Base-by-base conservation (phyloP, 2,113 vertebrate species). In the Rhodinocichla rosea region DNA sequence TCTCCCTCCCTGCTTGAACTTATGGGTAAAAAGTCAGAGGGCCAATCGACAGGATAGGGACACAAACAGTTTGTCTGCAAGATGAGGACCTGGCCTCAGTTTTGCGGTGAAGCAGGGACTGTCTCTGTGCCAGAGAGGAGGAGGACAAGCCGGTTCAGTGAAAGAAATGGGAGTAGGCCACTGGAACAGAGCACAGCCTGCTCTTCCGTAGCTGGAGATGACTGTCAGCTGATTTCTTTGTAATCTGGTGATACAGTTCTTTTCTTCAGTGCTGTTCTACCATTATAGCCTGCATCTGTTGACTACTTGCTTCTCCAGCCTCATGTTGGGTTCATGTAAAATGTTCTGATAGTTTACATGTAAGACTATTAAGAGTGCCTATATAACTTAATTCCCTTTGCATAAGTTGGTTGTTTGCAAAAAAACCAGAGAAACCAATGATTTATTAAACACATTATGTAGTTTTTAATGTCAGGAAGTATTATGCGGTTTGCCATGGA, bases 11-110 rank as follows among this genome's bases (percentile, higher is more conserved):
- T 67, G 7, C 60, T 70, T 79, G 42, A 75, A 74, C 0, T 70
- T 79, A 30, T 0, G 2, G 22, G 12, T 57, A 37, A 69, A n/a
- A 79, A 50, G 8, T 75, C 39, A 39, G 53, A 44, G 44, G 18
- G 32, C 37, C 9, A 33, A 37, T 64, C 0, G 0, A 14, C 18
- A 47, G 28, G 22, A 11, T 23, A 45, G n/a, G 13, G 20, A 8
- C 52, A 83, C 70, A 71, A 35, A 13, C 22, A 23, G 30, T 59
- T 88, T 15, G 6, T 39, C 52, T 88, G 35, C 15, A 71, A 76
- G n/a, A 47, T 30, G 64, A 28, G 71, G 39, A 73, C 27, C 14
- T 87, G 53, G 35, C 15, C 35, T 80, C 18, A 2, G 44, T 64
- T 77, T 76, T 56, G 21, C 73, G 71, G 57, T 30, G 83, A 68